These are phyloP conservation scores for Crotalus viridis DNA, from an alignment of 2,113 vertebrate species.

Conservation along the genomic window DNA sequence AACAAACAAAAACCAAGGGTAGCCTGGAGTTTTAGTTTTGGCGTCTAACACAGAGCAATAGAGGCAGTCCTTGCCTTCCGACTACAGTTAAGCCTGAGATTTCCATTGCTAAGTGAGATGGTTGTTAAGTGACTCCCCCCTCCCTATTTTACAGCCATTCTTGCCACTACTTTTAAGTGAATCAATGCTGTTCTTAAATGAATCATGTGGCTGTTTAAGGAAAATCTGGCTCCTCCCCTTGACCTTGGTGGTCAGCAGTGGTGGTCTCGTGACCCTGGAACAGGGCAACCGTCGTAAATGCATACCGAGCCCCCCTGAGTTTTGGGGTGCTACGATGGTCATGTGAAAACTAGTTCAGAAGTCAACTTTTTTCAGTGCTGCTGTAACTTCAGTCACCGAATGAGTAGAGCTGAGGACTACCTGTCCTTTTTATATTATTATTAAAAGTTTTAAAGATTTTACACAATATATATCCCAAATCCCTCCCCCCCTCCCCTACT, in stretches of 20 bases:
- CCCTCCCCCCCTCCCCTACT: too few relatives aligned
- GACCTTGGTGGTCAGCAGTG: too few relatives aligned
- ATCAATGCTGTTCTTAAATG: not conserved
- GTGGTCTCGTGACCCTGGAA: too few relatives aligned
- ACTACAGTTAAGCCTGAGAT: not conserved
- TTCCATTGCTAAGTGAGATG: not conserved
- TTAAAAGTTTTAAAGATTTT: too few relatives aligned
- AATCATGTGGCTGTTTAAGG: not conserved
- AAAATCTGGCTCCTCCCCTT: not conserved
- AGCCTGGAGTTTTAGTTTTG: not conserved
- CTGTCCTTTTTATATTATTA: not conserved
- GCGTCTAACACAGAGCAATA: not conserved
- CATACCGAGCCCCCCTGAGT: not conserved
- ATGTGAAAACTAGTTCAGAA: not conserved
- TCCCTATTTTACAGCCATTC: not conserved
- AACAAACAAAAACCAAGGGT: not conserved
- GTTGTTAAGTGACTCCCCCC: not conserved
- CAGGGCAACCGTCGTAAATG: too few relatives aligned
- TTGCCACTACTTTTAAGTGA: not conserved
- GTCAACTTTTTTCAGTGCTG: not conserved
- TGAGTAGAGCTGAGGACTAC: not conserved
- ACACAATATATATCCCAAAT: too few relatives aligned
- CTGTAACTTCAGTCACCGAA: not conserved
- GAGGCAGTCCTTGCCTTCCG: not conserved
- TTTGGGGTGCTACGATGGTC: not conserved